These are phyloP conservation scores for Dendrolimus pini DNA, from an alignment of 2,888 invertebrate genomes.

Conservation along the genomic window DNA sequence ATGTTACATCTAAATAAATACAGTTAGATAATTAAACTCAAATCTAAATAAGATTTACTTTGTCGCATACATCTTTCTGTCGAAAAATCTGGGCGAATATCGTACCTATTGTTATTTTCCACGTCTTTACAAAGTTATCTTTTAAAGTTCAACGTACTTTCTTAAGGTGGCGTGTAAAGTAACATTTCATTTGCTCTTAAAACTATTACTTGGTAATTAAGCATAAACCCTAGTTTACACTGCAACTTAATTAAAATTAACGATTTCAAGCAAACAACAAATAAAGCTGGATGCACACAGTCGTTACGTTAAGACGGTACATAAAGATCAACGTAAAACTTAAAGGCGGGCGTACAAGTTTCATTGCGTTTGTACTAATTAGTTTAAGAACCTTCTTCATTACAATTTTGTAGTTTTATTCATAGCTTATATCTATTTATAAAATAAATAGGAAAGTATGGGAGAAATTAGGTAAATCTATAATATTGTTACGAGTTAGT, in stretches of 20 bases:
- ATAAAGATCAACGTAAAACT: slow-evolving; percentile 9
- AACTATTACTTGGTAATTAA: slow-evolving; percentile 9
- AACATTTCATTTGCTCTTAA: slow-evolving; percentile 1
- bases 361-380: slow-evolving; percentile 19
- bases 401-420: slow-evolving; percentile 18
- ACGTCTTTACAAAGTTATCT: too few species aligned
- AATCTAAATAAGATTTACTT: too few species aligned
- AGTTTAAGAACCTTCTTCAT: slow-evolving; percentile 29
- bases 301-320: neutral
- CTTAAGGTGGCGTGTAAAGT: neutral
- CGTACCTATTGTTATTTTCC: too few species aligned
- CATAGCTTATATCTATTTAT: slow-evolving; percentile 4
- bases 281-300: neutral
- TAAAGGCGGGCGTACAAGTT: neutral
- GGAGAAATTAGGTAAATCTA: too few species aligned
- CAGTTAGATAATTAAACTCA: too few species aligned
- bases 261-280: neutral
- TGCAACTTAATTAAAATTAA: neutral
- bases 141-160: neutral
- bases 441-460: too few species aligned
- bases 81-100: too few species aligned
- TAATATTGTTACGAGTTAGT: too few species aligned
- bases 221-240: neutral
- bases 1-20: too few species aligned
- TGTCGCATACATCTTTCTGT: too few species aligned